phyloP scores from a whole-genome alignment of 2,888 invertebrate species.

The Sussaba pulchella region DNA sequence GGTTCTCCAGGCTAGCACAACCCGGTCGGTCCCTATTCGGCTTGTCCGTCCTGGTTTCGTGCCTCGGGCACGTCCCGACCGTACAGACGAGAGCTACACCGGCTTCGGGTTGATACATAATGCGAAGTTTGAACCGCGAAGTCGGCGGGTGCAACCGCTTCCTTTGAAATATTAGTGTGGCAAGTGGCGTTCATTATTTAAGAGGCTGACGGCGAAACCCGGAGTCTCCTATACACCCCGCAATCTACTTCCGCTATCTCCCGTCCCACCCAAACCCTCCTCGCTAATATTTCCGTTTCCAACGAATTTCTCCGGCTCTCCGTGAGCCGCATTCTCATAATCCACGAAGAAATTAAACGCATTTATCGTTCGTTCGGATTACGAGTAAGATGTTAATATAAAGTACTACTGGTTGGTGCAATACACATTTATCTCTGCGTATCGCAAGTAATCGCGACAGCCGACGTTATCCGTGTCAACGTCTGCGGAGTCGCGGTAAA shows the following conservation, averaged over 20 bases:
- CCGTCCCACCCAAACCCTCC: constrained; percentile 2
- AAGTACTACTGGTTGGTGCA: neutral
- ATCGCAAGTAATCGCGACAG: no score
- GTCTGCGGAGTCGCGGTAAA: no score
- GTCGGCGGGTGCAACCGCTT: constrained; percentile 69
- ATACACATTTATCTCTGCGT: constrained; percentile 2
- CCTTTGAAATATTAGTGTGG: constrained; percentile 77
- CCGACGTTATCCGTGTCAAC: no score
- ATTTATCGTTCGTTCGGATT: neutral
- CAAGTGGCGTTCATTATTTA: constrained; percentile 78
- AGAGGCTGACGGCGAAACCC: constrained; percentile 70
- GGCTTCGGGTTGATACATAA: constrained; percentile 76
- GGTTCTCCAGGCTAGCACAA: constrained; percentile 29
- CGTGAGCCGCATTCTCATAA: constrained; percentile 28
- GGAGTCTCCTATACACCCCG: constrained; percentile 64
- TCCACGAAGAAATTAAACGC: constrained; percentile 1
- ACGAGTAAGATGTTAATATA: neutral
- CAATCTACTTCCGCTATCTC: constrained; percentile 24
- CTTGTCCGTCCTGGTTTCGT: constrained; percentile 3
- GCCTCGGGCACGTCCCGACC: constrained; percentile 33
- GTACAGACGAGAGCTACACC: constrained; percentile 49
- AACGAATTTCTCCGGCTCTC: constrained; percentile 27
- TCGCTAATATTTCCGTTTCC: constrained; percentile 44
- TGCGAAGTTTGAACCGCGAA: constrained; percentile 73
- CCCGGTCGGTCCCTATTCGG: constrained; percentile 37